Evolutionary conservation across 2,113 vertebrate genomes (phyloP), one percentile per base, ranked within the genome.

Genomic region (Dryoscopus gambensis): DNA sequence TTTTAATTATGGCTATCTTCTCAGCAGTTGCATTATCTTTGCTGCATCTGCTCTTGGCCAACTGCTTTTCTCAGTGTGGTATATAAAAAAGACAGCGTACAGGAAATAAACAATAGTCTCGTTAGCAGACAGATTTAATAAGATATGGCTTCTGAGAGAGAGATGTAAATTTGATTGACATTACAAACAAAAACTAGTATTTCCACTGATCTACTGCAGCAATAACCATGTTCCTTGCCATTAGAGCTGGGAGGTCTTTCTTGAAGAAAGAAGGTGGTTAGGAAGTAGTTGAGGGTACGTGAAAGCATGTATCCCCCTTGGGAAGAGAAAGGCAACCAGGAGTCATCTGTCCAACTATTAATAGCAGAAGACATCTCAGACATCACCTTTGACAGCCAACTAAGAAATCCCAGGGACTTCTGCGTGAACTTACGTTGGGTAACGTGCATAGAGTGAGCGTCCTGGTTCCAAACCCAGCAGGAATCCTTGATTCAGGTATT

Each of bases 111-210:
- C 25, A 82, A 52, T 40, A 37, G n/a, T 27, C 64, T 84, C 17
- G 9, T 90, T 92, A 76, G 49, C 69, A 89, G 89, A 22, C 9
- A 64, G 73, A 81, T 92, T 81, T 95, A 56, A 64, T 40, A 90
- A 84, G 87, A 60, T 89, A 64, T 2, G 39, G 44, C 57, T 93
- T 87, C 84, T 91, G 84, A 79, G 69, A 82, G 22, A 55, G 30
- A 28, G 8, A 23, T 40, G 9, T 44, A 87, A 52, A 87, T 62
- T 49, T 93, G 46, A 47, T 23, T 81, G 55, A n/a, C 70, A 67
- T 42, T 57, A 57, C 24, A 69, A 92, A 77, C 13, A 84, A 55
- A 83, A 69, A n/a, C 8, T 84, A 90, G 28, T 39, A 60, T 78
- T 87, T 94, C 27, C 65, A 15, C 47, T 18, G 27, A 63, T 55